Conservation (phyloP, 2,797 vertebrate genomes). For the Synanceia verrucosa region DNA sequence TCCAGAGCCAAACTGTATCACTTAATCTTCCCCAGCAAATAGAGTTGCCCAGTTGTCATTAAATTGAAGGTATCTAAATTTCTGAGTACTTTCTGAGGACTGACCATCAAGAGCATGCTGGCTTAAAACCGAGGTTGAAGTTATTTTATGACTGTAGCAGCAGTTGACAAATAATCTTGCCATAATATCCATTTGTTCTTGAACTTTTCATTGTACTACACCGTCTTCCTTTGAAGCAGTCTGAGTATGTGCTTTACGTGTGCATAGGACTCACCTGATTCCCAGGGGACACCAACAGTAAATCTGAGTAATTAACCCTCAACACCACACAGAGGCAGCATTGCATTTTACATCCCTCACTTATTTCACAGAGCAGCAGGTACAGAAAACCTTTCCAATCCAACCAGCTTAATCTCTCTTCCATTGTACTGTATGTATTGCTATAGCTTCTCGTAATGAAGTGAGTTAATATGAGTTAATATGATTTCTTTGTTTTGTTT, state of each 20-base stretch:
- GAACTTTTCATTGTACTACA: not conserved
- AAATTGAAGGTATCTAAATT: not conserved
- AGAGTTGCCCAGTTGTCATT: not conserved
- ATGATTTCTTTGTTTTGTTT: not conserved
- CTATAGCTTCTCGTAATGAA: not conserved
- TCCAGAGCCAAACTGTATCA: not conserved
- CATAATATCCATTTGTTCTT: not conserved
- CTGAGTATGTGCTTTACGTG: not conserved
- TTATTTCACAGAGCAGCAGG: not conserved
- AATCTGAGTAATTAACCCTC: constrained; percentile 58
- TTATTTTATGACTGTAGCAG: not conserved
- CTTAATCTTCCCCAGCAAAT: not conserved
- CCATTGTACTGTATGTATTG: not conserved
- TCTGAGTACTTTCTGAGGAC: not conserved
- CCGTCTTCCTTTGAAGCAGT: not conserved
- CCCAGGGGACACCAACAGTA: constrained; percentile 11
- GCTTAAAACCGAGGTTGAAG: not conserved
- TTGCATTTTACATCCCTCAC: constrained; percentile 58
- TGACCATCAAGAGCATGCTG: not conserved
- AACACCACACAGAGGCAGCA: constrained; percentile 78
- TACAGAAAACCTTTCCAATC: not conserved
- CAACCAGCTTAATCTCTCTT: not conserved
- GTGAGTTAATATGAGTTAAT: not conserved
- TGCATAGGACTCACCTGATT: not conserved
- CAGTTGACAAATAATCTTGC: not conserved